Base-by-base conservation (phyloP, 2,888 invertebrate species). In the Athalia cordata region DNA sequence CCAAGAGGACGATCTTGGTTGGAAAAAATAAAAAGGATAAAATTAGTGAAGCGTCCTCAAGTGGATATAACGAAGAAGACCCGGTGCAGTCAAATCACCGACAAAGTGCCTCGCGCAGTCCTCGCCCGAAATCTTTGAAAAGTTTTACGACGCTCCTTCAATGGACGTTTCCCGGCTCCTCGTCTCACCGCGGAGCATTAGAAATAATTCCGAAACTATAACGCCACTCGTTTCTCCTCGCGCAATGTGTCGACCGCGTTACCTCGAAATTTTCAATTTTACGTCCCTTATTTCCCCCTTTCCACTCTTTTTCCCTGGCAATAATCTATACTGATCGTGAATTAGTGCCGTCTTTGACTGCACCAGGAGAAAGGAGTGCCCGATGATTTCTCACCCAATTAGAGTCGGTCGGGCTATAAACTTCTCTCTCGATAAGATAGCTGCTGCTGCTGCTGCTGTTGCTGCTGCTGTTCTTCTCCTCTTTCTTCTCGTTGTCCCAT, bases 341-440 rank as follows among this genome's bases (percentile, higher is more conserved):
- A 88, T 89, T 89, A 87, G 87, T 87, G 84, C 83, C 81, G 81
- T 80, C 81, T 81, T 84, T 86, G 84, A 84, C 84, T 84, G 86
- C 84, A 85, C 82, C 83, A 85, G 84, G 82, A 82, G 83, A 88
- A 88, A 88, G 89, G 89, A 89, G 88, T 88, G 89, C 85, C 88
- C 89, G 88, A 88, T 89, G 89, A 89, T 89, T 89, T 89, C 89
- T 89, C 87, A 87, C 88, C 89, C 89, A 89, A 89, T 89, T 89
- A 89, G 89, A 88, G 87, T 87, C 88, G 88, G 88, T 88, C 86
- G 86, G 88, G 88, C 89, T 88, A 89, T 89, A 89, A 89, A 89
- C 89, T 89, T 88, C 86, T 86, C 82, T 78, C 85, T 85, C 88
- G 89, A 89, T 89, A 89, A 89, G 89, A 89, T 89, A 89, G 88